Base-by-base conservation (phyloP, 2,113 vertebrate genomes). In the Neotoma lepida region DNA sequence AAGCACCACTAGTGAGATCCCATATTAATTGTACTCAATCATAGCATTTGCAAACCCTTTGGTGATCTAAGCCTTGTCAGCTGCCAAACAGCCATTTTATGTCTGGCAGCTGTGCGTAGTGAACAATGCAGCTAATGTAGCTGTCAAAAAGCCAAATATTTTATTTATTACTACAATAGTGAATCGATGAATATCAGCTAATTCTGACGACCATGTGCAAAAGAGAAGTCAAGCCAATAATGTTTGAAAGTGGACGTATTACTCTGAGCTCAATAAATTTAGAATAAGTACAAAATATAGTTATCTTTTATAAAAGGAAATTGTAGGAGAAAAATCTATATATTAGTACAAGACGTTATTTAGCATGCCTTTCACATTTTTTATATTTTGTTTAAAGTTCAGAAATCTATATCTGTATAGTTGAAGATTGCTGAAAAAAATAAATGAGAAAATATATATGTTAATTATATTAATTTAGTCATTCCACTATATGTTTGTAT, bases 101-200 rank as follows among this genome's bases (percentile, higher is more conserved):
- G 46, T 35, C 77, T 91, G 74, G 80, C 95, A 96, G 90, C 94
- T 96, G 91, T 89, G 28, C 12, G 8, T 64, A 39, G 46, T 81
- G 66, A 97, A 94, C 70, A 93, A 89, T 85, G 41, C 22, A 20
- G 84, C 84, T 90, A 90, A 91, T 91, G 74, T 26, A 85, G 78
- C 76, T 95, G 80, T 95, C 96, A 95, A 56, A 80, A 95, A 96
- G 56, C 87, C 94, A 94, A 95, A 78, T 88, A 85, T 78, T 90
- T 94, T 96, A 86, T 78, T 92, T 95, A 91, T 94, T 86, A 95
- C 66, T 76, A 95, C 30, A 5, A 88, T 33, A 91, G 41, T 84
- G 33, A 88, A 95, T 95, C 71, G 54, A 46, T 94, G 84, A 95
- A 89, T 82, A 77, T 46, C n/a, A 58, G 66, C 87, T 94, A 88